These are phyloP conservation scores for Amblyopsis rosae DNA, from an alignment of 2,113 vertebrate genomes.

Conservation along the genomic window DNA sequence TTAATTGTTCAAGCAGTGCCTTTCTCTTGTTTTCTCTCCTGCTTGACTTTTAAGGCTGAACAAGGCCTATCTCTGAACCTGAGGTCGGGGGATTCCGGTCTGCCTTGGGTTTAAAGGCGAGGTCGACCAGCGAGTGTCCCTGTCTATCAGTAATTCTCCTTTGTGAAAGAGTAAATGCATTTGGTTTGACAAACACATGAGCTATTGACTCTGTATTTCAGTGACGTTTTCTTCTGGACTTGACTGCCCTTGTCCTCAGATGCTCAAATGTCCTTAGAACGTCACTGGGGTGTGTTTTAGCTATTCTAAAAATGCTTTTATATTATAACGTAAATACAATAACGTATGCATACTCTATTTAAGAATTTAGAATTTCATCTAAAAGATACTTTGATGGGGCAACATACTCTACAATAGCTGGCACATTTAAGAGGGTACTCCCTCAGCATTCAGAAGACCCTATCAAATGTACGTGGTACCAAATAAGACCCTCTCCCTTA, in stretches of 20 bases:
- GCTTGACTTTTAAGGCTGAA: neutral
- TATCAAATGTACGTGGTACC: neutral
- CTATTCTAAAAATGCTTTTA: neutral
- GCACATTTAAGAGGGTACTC: neutral
- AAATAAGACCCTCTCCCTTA: neutral
- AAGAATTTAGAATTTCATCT: too few relatives aligned
- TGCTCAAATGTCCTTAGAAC: neutral
- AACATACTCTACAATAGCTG: neutral
- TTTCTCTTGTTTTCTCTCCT: slow-evolving; percentile 1
- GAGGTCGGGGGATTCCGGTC: neutral
- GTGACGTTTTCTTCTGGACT: neutral
- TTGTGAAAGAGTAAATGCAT: slow-evolving; percentile 3
- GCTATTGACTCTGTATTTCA: slow-evolving; percentile 4
- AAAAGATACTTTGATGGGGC: slow-evolving; percentile 9
- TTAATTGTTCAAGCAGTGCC: neutral
- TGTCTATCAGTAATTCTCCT: neutral
- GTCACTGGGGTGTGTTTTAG: slow-evolving; percentile 3
- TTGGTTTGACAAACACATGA: slow-evolving; percentile 10
- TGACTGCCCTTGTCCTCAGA: neutral
- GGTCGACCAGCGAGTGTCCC: slow-evolving; percentile 1
- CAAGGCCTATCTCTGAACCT: neutral
- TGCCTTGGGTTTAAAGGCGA: neutral
- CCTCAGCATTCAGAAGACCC: neutral
- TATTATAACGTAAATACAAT: too few relatives aligned
- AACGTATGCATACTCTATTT: too few relatives aligned